Evolutionary conservation across 2,113 vertebrate species (phyloP), one percentile per base, ranked within the genome.

Genomic region (Labeo rohita): DNA sequence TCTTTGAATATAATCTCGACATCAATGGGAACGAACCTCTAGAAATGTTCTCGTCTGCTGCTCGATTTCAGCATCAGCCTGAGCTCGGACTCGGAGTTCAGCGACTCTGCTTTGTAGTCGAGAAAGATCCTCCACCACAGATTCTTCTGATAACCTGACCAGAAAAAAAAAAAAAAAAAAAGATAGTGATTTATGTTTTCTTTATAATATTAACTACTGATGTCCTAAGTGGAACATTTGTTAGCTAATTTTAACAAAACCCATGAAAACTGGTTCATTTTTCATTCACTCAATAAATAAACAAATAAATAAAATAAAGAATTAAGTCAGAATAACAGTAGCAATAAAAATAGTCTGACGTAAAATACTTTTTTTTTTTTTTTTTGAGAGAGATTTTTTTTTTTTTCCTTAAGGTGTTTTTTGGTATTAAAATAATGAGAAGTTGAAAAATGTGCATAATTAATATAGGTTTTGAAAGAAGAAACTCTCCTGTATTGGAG

Each of bases 61-160:
- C 86, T 91, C 90, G 80, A 95, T 92, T 80, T 95, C 94, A 6
- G 89, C 75, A 39, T 95, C 92, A 0, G 88, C 90, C 87, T 92
- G 91, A 83, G 92, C 83, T 52, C 91, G 89, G 80, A 88, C 84
- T 86, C 87, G 91, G 28, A 96, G 92, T 11, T 90, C 85, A 5
- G 59, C 89, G 21, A 95, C 91, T 91, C 93, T 91, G 86, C 90
- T 92, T 88, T 93, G 95, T 66, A 96, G 86, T 89, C 92, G 93
- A 8, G 90, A 90, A 36, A 96, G 91, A 61, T 96, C 95, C 84
- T 95, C 95, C 68, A 93, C 76, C 63, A 95, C 93, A 6, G 92
- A 93, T 74, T 95, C 95, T 87, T 95, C 95, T 72, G 92, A 93
- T 75, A 95, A 87, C 89, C 95, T 96, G 84, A 12, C 6, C 65